Percentiles rank a stretch among this genome's conserved stretches.
phyloP scores from a whole-genome alignment of 2,113 vertebrate genomes.

The Morone saxatilis region DNA sequence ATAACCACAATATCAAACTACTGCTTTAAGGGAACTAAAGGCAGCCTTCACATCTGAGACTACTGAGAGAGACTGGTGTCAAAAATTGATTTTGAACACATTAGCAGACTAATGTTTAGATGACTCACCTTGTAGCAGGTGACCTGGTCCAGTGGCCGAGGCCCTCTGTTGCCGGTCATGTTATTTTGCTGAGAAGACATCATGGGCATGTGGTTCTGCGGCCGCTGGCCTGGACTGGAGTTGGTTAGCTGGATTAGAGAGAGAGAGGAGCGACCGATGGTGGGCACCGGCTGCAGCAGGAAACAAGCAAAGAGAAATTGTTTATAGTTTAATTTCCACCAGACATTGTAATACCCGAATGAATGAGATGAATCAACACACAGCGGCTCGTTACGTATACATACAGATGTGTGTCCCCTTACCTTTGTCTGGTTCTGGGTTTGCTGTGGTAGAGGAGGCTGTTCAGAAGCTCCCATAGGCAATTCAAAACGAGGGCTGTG shows the following conservation, averaged over 20 bases:
- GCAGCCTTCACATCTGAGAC: not conserved
- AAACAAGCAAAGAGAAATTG: not conserved
- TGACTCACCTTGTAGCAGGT: constrained; percentile 96
- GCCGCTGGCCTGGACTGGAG: constrained; percentile 88
- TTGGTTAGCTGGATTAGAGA: constrained; percentile 91
- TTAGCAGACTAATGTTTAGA: not conserved
- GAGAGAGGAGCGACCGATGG: constrained; percentile 83
- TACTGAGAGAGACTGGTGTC: not conserved
- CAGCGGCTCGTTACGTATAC: no score
- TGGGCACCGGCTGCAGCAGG: constrained; percentile 57
- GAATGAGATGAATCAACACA: not conserved
- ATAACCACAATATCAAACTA: not conserved
- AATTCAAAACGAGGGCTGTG: constrained; percentile 96
- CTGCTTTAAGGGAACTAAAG: not conserved
- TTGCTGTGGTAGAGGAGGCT: constrained; percentile 94
- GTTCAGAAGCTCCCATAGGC: constrained; percentile 96
- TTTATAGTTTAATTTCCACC: not conserved
- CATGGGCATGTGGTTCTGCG: constrained; percentile 87
- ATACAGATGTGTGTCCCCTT: constrained; percentile 12
- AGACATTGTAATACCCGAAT: not conserved
- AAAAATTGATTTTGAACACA: not conserved
- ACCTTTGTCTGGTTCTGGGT: constrained; percentile 92
- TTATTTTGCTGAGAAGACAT: constrained; percentile 87
- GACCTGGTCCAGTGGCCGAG: constrained; percentile 96
- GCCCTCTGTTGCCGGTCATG: constrained; percentile 91